phyloP scores from a whole-genome alignment of 2,888 invertebrate species.

The Halictus quadricinctus region DNA sequence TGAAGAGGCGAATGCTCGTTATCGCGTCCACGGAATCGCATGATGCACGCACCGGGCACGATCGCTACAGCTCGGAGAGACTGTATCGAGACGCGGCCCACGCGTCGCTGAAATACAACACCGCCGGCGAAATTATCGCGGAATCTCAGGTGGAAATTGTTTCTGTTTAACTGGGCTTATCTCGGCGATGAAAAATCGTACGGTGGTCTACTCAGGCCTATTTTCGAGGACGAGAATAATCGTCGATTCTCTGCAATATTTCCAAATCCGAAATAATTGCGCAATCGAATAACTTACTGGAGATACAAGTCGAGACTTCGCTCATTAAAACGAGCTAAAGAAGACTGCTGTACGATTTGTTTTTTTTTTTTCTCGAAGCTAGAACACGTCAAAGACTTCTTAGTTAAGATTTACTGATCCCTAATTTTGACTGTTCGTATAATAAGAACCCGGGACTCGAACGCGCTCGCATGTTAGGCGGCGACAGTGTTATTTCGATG shows the following conservation, averaged over 20 bases:
- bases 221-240: no score
- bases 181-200: neutral
- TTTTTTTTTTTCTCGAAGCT: neutral
- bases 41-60: neutral
- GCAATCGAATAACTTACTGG: neutral
- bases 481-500: constrained; percentile 54
- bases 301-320: neutral
- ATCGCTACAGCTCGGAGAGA: neutral
- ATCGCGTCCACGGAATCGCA: constrained; percentile 14
- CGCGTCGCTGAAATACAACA: constrained; percentile 1
- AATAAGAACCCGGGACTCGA: neutral
- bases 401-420: neutral
- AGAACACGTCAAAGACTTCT: neutral
- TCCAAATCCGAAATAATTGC: neutral
- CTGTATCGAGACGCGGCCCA: constrained; percentile 2
- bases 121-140: neutral
- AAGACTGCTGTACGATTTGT: neutral
- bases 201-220: neutral
- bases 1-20: neutral
- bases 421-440: neutral
- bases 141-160: constrained; percentile 7
- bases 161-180: neutral
- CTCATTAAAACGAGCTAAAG: neutral
- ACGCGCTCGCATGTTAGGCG: constrained; percentile 27
- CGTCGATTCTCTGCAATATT: no score